phyloP scores from a whole-genome alignment of 2,797 vertebrate genomes.

The Squalus acanthias region DNA sequence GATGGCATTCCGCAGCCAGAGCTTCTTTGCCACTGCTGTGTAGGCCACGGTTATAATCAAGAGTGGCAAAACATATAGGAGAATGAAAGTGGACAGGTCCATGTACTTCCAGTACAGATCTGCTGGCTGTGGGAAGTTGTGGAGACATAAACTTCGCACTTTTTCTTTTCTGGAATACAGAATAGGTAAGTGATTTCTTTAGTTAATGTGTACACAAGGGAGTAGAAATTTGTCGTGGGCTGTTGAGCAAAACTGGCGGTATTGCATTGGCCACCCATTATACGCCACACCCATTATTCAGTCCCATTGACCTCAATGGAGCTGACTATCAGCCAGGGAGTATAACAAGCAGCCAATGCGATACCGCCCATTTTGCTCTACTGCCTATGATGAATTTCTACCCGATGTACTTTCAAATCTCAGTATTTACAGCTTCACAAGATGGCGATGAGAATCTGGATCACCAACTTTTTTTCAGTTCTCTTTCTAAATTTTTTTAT shows the following conservation, averaged over 20 bases:
- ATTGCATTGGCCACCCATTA: not conserved
- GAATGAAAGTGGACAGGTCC: conserved; percentile 59
- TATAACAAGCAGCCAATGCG: not conserved
- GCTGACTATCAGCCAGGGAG: not conserved
- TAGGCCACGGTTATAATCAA: conserved; percentile 57
- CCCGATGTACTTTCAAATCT: not conserved
- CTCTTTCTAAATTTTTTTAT: not conserved
- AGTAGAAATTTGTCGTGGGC: not conserved
- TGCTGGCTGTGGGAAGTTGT: conserved; percentile 58
- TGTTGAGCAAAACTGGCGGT: too few relatives aligned
- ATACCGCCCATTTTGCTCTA: too few relatives aligned
- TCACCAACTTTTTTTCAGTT: not conserved
- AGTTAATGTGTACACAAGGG: not conserved
- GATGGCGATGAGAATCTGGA: not conserved
- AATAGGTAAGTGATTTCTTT: not conserved
- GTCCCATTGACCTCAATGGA: too few relatives aligned
- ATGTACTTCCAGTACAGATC: conserved; percentile 64
- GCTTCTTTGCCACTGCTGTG: conserved; percentile 57
- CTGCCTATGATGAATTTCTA: not conserved
- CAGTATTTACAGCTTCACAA: not conserved
- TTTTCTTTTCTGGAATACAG: conserved; percentile 53
- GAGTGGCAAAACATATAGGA: conserved; percentile 60
- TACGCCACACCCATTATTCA: not conserved
- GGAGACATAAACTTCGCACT: conserved; percentile 56
- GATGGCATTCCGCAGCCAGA: conserved; percentile 59